Conservation (phyloP, 2,888 invertebrate species). For the Eulithis testata region DNA sequence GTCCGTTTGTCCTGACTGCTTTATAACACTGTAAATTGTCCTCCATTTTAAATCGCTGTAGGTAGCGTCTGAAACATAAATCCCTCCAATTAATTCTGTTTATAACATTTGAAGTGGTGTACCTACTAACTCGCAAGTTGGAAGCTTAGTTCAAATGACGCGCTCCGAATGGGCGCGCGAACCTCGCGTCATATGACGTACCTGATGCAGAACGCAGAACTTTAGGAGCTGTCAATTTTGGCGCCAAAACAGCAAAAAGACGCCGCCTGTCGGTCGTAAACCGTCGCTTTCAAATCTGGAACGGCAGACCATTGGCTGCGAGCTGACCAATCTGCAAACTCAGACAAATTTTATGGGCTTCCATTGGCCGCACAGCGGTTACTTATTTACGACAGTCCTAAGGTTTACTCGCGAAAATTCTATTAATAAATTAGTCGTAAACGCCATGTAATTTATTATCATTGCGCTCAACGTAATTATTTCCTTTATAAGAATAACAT, state of each 20-base stretch:
- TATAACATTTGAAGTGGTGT: conserved; percentile 28
- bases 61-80: conserved; percentile 42
- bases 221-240: conserved; percentile 72
- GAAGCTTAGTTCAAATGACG: conserved; percentile 24
- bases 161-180: conserved; percentile 4
- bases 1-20: conserved; percentile 62
- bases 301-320: conserved; percentile 69
- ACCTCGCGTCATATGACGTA: conserved; percentile 27
- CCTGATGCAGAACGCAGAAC: conserved; percentile 39
- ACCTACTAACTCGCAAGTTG: conserved; percentile 15
- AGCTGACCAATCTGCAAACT: conserved; percentile 71
- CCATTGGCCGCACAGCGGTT: conserved; percentile 76
- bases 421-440: conserved; percentile 84
- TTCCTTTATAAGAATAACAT: conserved; percentile 80
- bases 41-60: conserved; percentile 50
- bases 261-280: conserved; percentile 78
- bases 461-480: conserved; percentile 76
- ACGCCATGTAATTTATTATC: conserved; percentile 77
- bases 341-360: conserved; percentile 73
- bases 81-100: conserved; percentile 40
- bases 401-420: conserved; percentile 82
- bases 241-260: conserved; percentile 82
- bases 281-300: conserved; percentile 81
- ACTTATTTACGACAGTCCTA: conserved; percentile 80
- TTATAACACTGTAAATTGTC: conserved; percentile 71